Evolutionary conservation across 2,888 invertebrate genomes (phyloP), one percentile per base, ranked within the genome.

Genomic region (Camptogramma bilineatum): DNA sequence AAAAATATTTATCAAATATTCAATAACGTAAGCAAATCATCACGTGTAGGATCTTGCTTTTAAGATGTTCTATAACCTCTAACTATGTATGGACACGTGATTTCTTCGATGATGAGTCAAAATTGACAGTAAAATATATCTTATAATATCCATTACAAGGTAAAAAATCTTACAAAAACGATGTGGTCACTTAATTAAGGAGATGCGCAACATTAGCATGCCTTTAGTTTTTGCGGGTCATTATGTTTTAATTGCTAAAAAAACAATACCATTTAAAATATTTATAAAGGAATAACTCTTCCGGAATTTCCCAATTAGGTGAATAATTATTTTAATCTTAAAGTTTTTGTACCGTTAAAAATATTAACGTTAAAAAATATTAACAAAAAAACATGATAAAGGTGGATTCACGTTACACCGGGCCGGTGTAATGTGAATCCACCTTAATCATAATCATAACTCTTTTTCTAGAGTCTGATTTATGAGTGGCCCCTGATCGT

Each of bases 31-130:
- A 9, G 31, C 31, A 31, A 10, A 13, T 13, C 34, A 13, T 39
- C 34, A 39, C 31, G 31, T 31, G 31, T 31, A 39, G 13, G 34
- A 39, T 13, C 13, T 39, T 39, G 34, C 34, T 39, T 39, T 1
- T 4, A 39, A 39, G 9, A 31, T 31, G 0, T 9, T 9, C 9
- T 9, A 9, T 9, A 8, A 39, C 2, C 28, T 5, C 7, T 28
- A 5, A 28, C 28, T 28, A 60, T 56, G 44, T 52, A 63, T 53
- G 17, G 48, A 55, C 16, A 13, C 28, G 18, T 60, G n/a, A 44
- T 52, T 18, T 47, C 10, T 17, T 63, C 52, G 34, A 53, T 31
- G 69, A 70, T 79, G 77, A 78, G 19, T 77, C 75, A 78, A 61
- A 44, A 55, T 39, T 68, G 51, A 64, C 69, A 50, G 16, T 63